Conservation (phyloP, 2,888 invertebrate species). For the Drosophila macrothrix region DNA sequence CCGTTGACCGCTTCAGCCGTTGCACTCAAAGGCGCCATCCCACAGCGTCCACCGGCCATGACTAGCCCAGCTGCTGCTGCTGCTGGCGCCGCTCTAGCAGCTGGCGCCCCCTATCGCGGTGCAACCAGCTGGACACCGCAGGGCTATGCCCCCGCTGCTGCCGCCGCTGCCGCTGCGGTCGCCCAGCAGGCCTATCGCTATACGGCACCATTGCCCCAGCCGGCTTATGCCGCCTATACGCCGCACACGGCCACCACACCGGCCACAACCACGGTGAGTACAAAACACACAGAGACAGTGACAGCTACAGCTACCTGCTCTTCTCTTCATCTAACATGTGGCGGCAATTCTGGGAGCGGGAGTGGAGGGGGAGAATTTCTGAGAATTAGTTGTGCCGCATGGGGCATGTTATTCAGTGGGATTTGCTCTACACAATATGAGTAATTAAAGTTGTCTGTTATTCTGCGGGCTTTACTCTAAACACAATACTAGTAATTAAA, state of each 20-base stretch:
- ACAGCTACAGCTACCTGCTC: neutral
- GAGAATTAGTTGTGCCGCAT: neutral
- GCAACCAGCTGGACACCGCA: conserved; percentile 85
- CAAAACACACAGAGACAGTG: neutral
- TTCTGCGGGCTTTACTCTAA: neutral
- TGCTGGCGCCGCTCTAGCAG: conserved; percentile 85
- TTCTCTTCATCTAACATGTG: neutral
- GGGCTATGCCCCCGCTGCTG: conserved; percentile 85
- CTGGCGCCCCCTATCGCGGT: conserved; percentile 85
- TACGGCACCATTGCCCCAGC: conserved; percentile 85
- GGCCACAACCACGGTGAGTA: conserved; percentile 85
- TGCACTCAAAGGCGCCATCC: conserved; percentile 84
- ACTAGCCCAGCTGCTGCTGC: conserved; percentile 85
- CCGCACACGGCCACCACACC: conserved; percentile 85
- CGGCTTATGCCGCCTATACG: conserved; percentile 85
- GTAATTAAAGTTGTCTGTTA: conserved; percentile 2
- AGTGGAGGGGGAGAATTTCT: neutral
- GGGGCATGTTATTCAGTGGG: neutral
- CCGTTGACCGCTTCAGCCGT: conserved; percentile 84
- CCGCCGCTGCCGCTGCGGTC: conserved; percentile 84
- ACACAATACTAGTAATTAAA: neutral
- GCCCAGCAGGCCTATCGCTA: conserved; percentile 85
- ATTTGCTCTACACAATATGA: neutral
- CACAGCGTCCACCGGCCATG: conserved; percentile 85
- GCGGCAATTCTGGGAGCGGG: neutral